Percentiles rank a stretch among this genome's conserved stretches.
Conservation (phyloP, 2,113 vertebrate species). For the Prochilodus magdalenae region DNA sequence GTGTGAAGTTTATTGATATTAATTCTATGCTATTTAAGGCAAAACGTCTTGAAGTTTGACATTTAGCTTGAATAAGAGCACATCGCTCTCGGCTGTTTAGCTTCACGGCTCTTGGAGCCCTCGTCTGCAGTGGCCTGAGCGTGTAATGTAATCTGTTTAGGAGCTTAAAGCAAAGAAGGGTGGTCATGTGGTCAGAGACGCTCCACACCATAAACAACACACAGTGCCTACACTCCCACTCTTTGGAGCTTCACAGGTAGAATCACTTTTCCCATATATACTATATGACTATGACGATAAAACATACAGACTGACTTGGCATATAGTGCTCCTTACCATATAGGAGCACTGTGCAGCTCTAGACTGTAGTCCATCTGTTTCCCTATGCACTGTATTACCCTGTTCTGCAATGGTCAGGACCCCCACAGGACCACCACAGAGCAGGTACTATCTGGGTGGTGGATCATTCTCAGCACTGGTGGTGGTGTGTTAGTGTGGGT, state of each 20-base stretch:
- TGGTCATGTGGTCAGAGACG: neutral
- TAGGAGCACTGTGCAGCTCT: no score
- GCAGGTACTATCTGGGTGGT: no score
- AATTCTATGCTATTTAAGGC: neutral
- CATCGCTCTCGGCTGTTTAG: neutral
- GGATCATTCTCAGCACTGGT: no score
- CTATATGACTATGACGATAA: neutral
- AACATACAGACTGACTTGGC: no score
- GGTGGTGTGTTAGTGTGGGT: no score
- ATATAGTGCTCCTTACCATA: no score
- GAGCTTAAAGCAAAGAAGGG: conserved; percentile 3
- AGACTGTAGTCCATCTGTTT: no score
- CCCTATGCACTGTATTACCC: no score
- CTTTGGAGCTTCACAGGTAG: neutral
- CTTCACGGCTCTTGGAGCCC: neutral
- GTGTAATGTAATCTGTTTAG: conserved; percentile 26
- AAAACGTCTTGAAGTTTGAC: conserved; percentile 4
- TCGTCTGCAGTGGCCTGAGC: neutral
- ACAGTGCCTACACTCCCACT: neutral
- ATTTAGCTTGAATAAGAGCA: neutral
- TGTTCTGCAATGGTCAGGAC: no score
- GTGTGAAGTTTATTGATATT: neutral
- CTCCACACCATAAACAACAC: neutral
- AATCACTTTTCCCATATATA: neutral
- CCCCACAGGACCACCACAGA: no score